phyloP scores from a whole-genome alignment of 2,113 vertebrate species.

The Dolichallabes microphthalmus region DNA sequence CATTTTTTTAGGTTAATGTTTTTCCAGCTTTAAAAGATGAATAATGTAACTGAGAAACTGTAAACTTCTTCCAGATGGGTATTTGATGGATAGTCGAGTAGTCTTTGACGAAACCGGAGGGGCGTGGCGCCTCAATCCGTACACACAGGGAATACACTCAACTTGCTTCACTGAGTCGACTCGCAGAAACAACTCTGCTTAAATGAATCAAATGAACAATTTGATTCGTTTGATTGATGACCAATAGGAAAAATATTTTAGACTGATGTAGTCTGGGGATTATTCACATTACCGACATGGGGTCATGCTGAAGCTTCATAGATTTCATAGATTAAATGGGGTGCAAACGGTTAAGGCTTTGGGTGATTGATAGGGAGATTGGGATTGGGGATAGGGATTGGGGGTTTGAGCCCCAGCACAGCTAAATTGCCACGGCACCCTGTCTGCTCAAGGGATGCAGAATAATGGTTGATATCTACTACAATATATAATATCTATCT shows the following conservation, averaged over 20 bases:
- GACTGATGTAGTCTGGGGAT: background rate
- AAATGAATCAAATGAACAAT: background rate
- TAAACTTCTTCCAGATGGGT: background rate
- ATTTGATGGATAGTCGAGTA: background rate
- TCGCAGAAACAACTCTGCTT: background rate
- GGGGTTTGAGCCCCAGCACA: no score
- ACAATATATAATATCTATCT: no score
- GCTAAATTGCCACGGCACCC: no score
- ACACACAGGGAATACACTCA: constrained; percentile 2
- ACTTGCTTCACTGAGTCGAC: background rate
- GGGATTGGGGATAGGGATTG: no score
- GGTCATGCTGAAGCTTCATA: background rate
- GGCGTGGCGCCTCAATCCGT: background rate
- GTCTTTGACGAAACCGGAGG: background rate
- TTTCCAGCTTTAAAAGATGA: background rate
- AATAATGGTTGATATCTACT: no score
- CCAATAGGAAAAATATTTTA: background rate
- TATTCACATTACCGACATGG: background rate
- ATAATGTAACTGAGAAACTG: background rate
- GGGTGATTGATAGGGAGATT: no score
- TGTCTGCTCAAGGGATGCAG: no score
- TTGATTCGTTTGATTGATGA: background rate
- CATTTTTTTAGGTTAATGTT: background rate
- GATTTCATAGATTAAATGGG: background rate
- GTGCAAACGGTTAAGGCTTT: no score